Evolutionary conservation across 2,113 vertebrate genomes (phyloP).

Genomic region (Mungos mungo): DNA sequence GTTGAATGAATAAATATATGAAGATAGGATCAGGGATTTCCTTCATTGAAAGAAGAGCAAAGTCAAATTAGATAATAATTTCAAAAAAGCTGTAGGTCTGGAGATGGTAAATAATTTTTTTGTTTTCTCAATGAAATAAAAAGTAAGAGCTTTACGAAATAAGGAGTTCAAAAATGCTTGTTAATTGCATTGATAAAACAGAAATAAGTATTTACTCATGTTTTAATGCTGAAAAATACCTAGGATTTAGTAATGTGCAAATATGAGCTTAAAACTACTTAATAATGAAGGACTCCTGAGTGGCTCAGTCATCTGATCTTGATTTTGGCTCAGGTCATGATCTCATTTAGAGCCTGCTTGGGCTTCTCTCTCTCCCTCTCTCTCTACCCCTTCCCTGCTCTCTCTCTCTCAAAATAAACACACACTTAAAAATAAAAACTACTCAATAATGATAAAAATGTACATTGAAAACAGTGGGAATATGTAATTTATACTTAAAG

Average conservation of each 20-base stretch:
- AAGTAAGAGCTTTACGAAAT: neutral
- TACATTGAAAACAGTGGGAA: neutral
- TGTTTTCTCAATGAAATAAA: neutral
- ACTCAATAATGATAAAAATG: neutral
- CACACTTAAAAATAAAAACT: neutral
- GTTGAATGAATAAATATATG: neutral
- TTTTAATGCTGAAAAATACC: neutral
- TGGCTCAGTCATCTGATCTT: no score
- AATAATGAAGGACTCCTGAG: neutral
- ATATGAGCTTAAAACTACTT: neutral
- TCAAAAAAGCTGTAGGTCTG: neutral
- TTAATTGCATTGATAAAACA: neutral
- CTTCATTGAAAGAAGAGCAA: neutral
- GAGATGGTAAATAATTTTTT: neutral
- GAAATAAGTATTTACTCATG: neutral
- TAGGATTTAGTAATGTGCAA: neutral
- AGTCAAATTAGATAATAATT: neutral
- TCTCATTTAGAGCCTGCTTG: no score
- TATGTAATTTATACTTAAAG: neutral
- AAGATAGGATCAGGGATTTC: neutral
- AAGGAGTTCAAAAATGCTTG: neutral
- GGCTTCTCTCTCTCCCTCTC: no score
- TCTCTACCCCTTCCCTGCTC: no score
- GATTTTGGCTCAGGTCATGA: no score
- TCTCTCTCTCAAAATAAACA: no score